phyloP scores from a whole-genome alignment of 30 jellyfish, hydroid and myxozoan genomes.

The Chironex yamaguchii region DNA sequence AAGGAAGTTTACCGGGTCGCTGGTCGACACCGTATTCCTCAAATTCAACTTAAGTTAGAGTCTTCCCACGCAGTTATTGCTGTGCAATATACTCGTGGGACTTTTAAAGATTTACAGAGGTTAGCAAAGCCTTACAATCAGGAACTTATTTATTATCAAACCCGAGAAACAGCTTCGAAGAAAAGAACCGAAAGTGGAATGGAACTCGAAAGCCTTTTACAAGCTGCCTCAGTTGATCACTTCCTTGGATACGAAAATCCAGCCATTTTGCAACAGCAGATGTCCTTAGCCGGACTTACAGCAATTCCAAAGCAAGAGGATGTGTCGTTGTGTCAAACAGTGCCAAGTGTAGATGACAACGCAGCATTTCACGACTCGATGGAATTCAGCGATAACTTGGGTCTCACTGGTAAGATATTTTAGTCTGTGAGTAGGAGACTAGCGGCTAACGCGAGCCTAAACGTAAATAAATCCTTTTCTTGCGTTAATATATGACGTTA shows the following conservation, averaged over 20 bases:
- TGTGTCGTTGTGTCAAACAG: conserved; percentile 83
- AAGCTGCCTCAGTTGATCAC: conserved; percentile 95
- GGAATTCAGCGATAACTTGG: conserved; percentile 74
- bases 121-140: not conserved
- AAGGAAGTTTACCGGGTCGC: not conserved
- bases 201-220: conserved; percentile 83
- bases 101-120: not conserved
- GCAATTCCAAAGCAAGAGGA: conserved; percentile 80
- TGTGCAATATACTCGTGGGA: not conserved
- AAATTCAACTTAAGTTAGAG: not conserved
- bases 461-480: no score
- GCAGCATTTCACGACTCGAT: conserved; percentile 72
- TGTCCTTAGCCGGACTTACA: conserved; percentile 18
- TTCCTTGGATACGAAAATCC: conserved; percentile 88
- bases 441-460: no score
- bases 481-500: no score
- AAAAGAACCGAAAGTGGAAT: no score
- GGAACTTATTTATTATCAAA: no score
- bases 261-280: conserved; percentile 37
- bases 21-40: not conserved
- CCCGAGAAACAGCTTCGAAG: not conserved
- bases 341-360: conserved; percentile 84
- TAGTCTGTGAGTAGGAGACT: no score
- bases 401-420: conserved; percentile 55
- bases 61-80: not conserved